Base-by-base conservation (phyloP, 1,140 invertebrate genomes). In the Zaprionus inermis region DNA sequence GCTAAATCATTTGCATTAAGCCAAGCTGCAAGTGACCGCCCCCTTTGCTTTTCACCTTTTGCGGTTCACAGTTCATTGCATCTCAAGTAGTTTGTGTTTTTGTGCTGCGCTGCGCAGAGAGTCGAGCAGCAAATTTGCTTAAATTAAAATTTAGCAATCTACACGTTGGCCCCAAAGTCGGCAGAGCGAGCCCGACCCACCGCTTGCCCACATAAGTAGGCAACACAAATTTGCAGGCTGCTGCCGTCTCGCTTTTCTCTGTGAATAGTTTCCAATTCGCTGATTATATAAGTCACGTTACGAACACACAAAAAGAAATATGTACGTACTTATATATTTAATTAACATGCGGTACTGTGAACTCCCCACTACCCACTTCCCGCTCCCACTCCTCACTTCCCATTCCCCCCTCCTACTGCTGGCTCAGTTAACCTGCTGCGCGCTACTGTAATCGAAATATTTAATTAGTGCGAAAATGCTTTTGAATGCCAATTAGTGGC, bases 401-500 rank as follows among this genome's bases (percentile, higher is more conserved):
- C 22, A 56, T 36, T 38, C 75, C 10, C 10, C 51, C 24, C 61
- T 11, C 6, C 11, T 28, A 16, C 18, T 9, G 12, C 34, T 7
- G 12, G 7, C 22, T 12, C 3, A 32, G 30, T 44, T 16, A 12
- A 14, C 20, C 36, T 38, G 18, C 38, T 32, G n/a, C 49, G 38
- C 24, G 36, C 41, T 57, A 54, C 66, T 78, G 84, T 81, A 88
- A 88, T 89, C 80, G 84, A 88, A 88, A 88, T 88, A 89, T 88
- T 88, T 88, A 88, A 88, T 88, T 88, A 88, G 84, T 84, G 85
- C 84, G 79, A 84, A 88, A 88, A 88, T 83, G 80, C 84, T 78
- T 88, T 88, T 88, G 80, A 89, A 84, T 88, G 84, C 84, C 88
- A 88, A 88, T 88, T 88, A 88, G 84, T 89, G 84, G 84, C 84